These are phyloP conservation scores for Clusia tigrina DNA, from an alignment of 2,888 invertebrate genomes.

Conservation along the genomic window DNA sequence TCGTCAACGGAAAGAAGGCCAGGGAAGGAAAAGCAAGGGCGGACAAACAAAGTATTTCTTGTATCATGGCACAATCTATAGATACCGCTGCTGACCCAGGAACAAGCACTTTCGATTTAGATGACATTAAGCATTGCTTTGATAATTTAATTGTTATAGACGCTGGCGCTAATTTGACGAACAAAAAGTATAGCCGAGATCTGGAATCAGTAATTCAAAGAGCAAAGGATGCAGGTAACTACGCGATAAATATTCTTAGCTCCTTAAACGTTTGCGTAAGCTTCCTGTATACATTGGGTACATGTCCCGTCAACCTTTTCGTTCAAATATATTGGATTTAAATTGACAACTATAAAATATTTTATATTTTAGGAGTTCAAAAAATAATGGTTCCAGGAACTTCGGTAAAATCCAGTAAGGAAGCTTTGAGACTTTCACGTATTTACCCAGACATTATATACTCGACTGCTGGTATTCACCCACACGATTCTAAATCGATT, in stretches of 20 bases:
- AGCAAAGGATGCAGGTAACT: conserved; percentile 87
- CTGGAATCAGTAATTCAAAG: conserved; percentile 90
- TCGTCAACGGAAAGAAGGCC: conserved; percentile 36
- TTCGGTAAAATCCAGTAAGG: conserved; percentile 88
- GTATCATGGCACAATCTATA: conserved; percentile 30
- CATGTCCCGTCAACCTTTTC: neutral
- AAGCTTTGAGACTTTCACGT: conserved; percentile 85
- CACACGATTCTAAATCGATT: conserved; percentile 91
- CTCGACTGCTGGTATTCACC: conserved; percentile 91
- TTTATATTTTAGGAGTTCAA: conserved; percentile 75
- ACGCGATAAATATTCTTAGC: neutral
- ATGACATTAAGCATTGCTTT: conserved; percentile 79
- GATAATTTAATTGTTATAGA: conserved; percentile 92
- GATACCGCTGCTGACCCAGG: conserved; percentile 23
- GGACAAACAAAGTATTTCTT: conserved; percentile 34
- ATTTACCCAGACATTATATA: conserved; percentile 90
- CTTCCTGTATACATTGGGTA: neutral
- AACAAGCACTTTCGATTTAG: conserved; percentile 42
- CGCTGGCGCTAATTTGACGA: conserved; percentile 91
- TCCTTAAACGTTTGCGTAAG: neutral
- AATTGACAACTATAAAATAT: no score
- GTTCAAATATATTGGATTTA: no score
- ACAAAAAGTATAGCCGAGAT: conserved; percentile 92
- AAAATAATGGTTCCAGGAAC: conserved; percentile 94
- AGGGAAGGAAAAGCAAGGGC: conserved; percentile 33